A percentile compares a stretch with the other conserved stretches of the same genome.
phyloP scores from a whole-genome alignment of 2,113 vertebrate species.

The Chaenogobius annularis region DNA sequence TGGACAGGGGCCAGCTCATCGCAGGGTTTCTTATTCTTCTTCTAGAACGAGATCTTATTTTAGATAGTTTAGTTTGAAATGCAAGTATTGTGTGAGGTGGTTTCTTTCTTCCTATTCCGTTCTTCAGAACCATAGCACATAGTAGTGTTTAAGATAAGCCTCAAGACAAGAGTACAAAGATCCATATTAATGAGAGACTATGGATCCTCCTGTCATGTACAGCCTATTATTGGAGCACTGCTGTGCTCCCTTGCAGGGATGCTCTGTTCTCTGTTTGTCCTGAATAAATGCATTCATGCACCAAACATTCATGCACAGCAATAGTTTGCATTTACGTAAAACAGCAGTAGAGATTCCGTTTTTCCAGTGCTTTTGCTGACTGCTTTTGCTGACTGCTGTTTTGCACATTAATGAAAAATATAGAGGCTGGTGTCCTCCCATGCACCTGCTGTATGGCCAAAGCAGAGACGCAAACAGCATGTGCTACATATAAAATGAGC shows the following conservation, averaged over 20 bases:
- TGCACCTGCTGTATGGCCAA: neutral
- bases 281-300: neutral
- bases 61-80: neutral
- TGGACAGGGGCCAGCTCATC: no score
- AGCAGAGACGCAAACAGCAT: neutral
- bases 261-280: neutral
- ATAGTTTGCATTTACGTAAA: neutral
- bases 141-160: neutral
- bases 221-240: slow-evolving; percentile 13
- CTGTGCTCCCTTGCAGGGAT: slow-evolving; percentile 35
- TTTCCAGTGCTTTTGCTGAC: neutral
- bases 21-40: no score
- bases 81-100: neutral
- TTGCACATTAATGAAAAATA: neutral
- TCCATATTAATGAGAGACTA: slow-evolving; percentile 7
- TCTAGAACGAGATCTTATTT: neutral
- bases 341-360: neutral
- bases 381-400: neutral
- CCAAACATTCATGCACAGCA: neutral
- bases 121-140: neutral
- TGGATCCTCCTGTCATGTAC: neutral
- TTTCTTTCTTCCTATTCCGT: neutral
- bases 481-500: neutral
- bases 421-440: neutral
- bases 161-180: neutral